Evolutionary conservation across 2,888 invertebrate genomes (phyloP).

Genomic region (Tetragonisca angustula): DNA sequence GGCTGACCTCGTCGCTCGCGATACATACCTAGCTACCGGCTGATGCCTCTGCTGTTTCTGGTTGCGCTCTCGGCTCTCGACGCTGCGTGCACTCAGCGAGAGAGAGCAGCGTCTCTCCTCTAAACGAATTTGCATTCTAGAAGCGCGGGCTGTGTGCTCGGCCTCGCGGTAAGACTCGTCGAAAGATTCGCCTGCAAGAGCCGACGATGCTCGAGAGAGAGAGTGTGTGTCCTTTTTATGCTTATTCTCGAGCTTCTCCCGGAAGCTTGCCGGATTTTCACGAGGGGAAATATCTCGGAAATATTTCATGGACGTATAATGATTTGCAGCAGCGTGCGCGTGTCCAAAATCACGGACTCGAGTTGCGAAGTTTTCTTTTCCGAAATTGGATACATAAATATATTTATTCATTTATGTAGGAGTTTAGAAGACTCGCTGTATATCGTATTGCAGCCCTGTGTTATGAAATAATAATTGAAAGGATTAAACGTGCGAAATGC

Average conservation of each 20-base stretch:
- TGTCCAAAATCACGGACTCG: too few relatives aligned
- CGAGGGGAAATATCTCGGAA: constrained; percentile 17
- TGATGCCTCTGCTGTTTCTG: constrained; percentile 3
- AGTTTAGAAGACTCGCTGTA: too few relatives aligned
- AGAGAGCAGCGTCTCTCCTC: constrained; percentile 45
- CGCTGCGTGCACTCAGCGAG: constrained; percentile 46
- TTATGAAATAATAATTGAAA: too few relatives aligned
- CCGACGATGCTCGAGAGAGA: constrained; percentile 29
- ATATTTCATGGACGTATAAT: not conserved
- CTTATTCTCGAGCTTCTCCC: constrained; percentile 13
- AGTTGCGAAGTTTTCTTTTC: too few relatives aligned
- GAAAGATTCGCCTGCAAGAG: constrained; percentile 28
- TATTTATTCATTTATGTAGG: too few relatives aligned
- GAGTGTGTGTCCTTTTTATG: constrained; percentile 39
- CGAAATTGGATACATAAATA: too few relatives aligned
- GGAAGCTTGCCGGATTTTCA: constrained; percentile 3
- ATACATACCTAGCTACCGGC: constrained; percentile 31
- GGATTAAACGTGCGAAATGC: too few relatives aligned
- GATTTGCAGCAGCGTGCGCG: too few relatives aligned
- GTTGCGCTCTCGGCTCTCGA: constrained; percentile 19
- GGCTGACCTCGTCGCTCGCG: constrained; percentile 46
- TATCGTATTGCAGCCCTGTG: too few relatives aligned
- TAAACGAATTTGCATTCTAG: constrained; percentile 65
- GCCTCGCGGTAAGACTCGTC: constrained; percentile 13
- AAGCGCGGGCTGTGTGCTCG: constrained; percentile 17